Evolutionary conservation across 2,797 vertebrate genomes (phyloP), one percentile per base, ranked within the genome.

Genomic region (Melanotaenia boesemani): DNA sequence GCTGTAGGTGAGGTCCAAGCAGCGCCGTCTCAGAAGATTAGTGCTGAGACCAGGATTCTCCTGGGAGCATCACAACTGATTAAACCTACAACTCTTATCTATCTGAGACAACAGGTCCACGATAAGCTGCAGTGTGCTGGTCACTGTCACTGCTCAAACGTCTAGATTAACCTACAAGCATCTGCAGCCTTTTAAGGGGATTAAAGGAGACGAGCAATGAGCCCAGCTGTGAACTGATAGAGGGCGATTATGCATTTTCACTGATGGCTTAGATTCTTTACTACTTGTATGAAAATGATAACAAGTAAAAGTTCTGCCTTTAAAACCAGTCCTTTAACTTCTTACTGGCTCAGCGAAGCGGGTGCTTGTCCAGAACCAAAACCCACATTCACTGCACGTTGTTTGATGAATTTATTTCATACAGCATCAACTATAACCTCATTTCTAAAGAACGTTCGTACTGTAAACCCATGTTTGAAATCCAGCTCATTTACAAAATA

Each of bases 1-100:
- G n/a, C 61, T 39, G 44, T 69, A 46, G 57, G 77, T 70, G 57
- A 64, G 71, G 55, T 79, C 74, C 24, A 6, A 18, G 64, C 76
- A 39, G 56, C 3, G 20, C 65, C 59, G 79, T 82, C 76, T 77
- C 11, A 4, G 64, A 80, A 82, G 82, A 88, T 81, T 84, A 78
- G 64, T n/a, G 0, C n/a, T 1, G 66, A 80, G 67, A 59, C 69
- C 50, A 4, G 54, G 50, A 74, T 39, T 72, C 80, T 70, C 15
- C 7, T 0, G 39, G 62, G 76, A 68, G 41, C 79, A 58, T 70
- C 79, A 24, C 60, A 55, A 57, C 82, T 79, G 85, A 91, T 88
- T 89, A 90, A 88, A 88, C 64, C 79, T 59, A 63, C 82, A 84
- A 60, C 63, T 76, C 75, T 83, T 85, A 83, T 83, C 79, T 81